Evolutionary conservation across 2,888 invertebrate species (phyloP), one percentile per base, ranked within the genome.

Genomic region (Sphecodes monilicornis): DNA sequence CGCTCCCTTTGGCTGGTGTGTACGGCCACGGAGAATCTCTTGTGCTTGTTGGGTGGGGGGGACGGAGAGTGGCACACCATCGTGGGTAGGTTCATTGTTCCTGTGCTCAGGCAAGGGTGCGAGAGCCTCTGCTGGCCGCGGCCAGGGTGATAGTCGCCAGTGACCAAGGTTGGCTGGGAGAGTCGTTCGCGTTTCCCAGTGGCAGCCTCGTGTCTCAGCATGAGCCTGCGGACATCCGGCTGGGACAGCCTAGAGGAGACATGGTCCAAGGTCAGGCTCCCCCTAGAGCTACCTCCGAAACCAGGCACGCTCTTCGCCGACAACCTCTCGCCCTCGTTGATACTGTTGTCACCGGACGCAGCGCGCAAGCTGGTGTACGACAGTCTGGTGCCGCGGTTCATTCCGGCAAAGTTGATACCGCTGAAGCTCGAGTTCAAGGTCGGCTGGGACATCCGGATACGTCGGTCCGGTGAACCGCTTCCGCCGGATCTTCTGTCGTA

Each of bases 381-480:
- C 13, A 93, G 82, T 16, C 93, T 89, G 0, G 92, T 86, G n/a
- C 91, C 91, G 6, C 89, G 90, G 57, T 91, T 91, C 54, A 91
- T 90, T 0, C 92, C 91, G 36, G 85, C 83, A 60, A 92, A 92
- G 70, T 91, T 93, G 36, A 93, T 92, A 0, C 90, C 90, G 46
- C 91, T 85, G 87, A 90, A 92, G 77, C 93, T 94, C 26, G 92
- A 92, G 82, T 93, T 92, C 16, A 94, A 84, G 1, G 91, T 93
- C 0, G 94, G 94, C 68, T 94, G 94, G 0, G 94, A 94, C 93
- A 94, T 93, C 54, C 94, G 87, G 29, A 91, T 92, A 16, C 94
- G 89, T 39, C 93, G 91, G 64, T 94, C 94, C 0, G 90, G 82
- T 1, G 90, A 90, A 13, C 88, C 88, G 16, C 86, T 84, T 3